Evolutionary conservation across 2,888 invertebrate genomes (phyloP).

Genomic region (Pandemis heparana): DNA sequence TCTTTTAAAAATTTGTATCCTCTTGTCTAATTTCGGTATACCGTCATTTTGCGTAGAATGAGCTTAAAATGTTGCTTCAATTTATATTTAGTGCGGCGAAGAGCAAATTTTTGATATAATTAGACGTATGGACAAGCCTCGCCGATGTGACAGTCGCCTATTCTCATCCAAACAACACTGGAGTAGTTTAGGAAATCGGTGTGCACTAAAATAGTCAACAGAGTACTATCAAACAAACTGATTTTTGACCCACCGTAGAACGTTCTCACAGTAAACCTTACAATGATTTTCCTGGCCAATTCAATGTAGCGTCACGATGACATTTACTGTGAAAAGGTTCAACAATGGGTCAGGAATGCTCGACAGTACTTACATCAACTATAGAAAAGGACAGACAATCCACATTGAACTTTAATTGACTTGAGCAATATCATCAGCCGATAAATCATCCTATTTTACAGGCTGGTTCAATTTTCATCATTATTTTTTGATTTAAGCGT

Average conservation of each 20-base stretch:
- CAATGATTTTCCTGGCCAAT: too few species aligned
- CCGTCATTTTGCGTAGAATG: neutral
- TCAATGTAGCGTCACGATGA: too few species aligned
- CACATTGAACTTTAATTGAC: slow-evolving; percentile 60
- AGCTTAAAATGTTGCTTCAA: neutral
- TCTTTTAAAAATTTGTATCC: neutral
- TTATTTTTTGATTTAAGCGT: neutral
- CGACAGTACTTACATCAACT: neutral
- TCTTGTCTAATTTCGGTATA: too few species aligned
- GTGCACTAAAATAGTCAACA: slow-evolving; percentile 3
- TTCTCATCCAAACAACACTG: neutral
- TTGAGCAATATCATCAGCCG: slow-evolving; percentile 59
- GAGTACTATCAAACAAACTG: neutral
- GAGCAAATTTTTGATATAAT: neutral
- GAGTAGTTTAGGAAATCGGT: neutral
- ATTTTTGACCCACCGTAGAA: too few species aligned
- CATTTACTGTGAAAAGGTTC: too few species aligned
- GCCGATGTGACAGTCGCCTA: neutral
- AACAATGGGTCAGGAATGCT: too few species aligned
- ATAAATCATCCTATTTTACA: neutral
- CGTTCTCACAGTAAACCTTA: too few species aligned
- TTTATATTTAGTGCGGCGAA: neutral
- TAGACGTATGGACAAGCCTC: neutral
- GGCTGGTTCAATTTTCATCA: neutral
- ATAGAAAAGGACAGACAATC: slow-evolving; percentile 4